Evolutionary conservation across 2,113 vertebrate genomes (phyloP).

Genomic region (Charadrius vociferus): DNA sequence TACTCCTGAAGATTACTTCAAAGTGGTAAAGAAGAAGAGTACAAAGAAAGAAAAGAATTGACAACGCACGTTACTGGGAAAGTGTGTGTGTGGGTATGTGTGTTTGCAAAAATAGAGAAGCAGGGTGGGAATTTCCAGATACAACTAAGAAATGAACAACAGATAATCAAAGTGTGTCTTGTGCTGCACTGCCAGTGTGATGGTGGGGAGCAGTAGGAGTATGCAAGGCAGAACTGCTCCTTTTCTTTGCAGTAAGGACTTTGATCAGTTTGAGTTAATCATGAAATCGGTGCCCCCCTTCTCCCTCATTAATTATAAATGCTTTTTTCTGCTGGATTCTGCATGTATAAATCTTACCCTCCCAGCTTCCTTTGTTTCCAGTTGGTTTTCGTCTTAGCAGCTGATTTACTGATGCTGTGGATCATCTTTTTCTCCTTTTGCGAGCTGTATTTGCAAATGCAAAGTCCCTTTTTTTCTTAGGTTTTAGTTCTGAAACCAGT

Average conservation of each 20-base stretch:
- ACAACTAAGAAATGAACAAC: background rate
- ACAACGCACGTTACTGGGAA: background rate
- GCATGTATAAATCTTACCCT: background rate
- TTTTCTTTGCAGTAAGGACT: background rate
- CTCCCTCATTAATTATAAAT: background rate
- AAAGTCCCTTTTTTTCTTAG: background rate
- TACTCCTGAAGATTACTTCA: background rate
- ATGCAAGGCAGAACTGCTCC: accelerated
- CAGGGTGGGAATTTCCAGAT: background rate
- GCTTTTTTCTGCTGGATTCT: background rate
- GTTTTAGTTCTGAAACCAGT: background rate
- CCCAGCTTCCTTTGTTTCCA: background rate
- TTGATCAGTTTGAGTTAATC: background rate
- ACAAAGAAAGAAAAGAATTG: background rate
- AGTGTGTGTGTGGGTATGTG: background rate
- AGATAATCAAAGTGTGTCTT: background rate
- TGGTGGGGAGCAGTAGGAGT: background rate
- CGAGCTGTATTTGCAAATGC: background rate
- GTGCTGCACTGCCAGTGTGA: accelerated
- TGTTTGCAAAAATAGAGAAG: background rate
- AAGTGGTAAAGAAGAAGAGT: background rate
- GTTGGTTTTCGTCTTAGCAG: background rate
- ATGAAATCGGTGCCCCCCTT: background rate
- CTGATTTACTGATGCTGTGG: background rate
- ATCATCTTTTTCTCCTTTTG: background rate